Base-by-base conservation (phyloP, 1,140 invertebrate genomes). In the Stegodyphus dumicola region DNA sequence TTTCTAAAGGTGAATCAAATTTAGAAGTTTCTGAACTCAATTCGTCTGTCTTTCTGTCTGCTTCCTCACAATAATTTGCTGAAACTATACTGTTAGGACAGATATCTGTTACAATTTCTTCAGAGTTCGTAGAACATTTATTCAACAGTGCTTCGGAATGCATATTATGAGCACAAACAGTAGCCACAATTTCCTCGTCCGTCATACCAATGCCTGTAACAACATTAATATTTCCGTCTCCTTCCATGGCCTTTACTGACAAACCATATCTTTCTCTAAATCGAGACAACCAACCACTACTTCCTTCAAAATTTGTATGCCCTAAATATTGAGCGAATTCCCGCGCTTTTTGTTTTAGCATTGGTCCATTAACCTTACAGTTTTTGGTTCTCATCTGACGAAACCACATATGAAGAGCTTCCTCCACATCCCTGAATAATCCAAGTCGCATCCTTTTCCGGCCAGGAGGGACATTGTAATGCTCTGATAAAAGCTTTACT, bases 291-390 rank as follows among this genome's bases (percentile, higher is more conserved):
- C 88, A 89, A 15, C 88, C 88, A 86, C 88, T 87, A 60, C 87
- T 88, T 7, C 87, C 87, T 76, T 88, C 87, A 67, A 89, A 89
- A 73, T 89, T 87, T 54, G 77, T 87, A 64, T 87, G 84, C 4
- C 87, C 87, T n/a, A 88, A 70, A 51, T 87, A 83, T 5, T 80
- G n/a, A 67, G 87, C 88, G 86, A 88, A 89, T 17, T 88, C 88
- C 64, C 86, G 81, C 48, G 88, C 88, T 73, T 88, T 88, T 60
- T 87, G 83, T 64, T 87, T 86, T 15, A 89, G 54, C 33, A 88
- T 87, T 49, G 88, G 88, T 60, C 88, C 88, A 53, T 83, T 87
- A 6, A 88, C 85, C 65, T 65, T 64, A 71, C 65, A 74, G 84
- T 86, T 84, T 86, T 69, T 54, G 7, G 15, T 67, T 15, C 71